Base-by-base conservation (phyloP, 2,797 vertebrate genomes). In the Pterois miles region DNA sequence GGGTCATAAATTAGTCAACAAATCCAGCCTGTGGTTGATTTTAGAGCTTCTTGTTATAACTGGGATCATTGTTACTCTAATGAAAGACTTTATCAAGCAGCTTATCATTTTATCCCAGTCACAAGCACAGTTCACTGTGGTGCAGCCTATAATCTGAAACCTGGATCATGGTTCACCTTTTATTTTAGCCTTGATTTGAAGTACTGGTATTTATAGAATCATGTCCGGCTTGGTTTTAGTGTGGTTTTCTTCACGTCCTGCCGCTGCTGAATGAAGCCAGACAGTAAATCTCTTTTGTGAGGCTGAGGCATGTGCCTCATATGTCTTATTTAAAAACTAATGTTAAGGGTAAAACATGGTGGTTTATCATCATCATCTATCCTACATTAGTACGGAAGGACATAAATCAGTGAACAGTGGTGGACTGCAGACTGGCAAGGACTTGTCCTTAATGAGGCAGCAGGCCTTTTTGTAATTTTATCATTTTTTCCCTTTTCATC, bases 31-130 rank as follows among this genome's bases (percentile, higher is more conserved):
- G n/a, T 63, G 36, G 25, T 74, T 75, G 3, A 79, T 54, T 75
- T 60, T 73, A 62, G 40, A 65, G 56, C 60, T 38, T 18, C 33
- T 31, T 83, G 71, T 63, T 56, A 54, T 63, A 74, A 40, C 33
- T 34, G 14, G 16, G 38, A 9, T 71, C 65, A 71, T 64, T 75
- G 65, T 80, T 74, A 36, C 58, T 67, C 40, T 69, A 63, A 70
- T 70, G 34, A 70, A 65, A 77, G 16, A 60, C n/a, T 72, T 77
- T 31, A 64, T 77, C 46, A 74, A 74, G 22, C 29, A 46, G 64
- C 56, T 69, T 29, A 70, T 71, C 6, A 40, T 59, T 64, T 71
- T 69, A 76, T 70, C 33, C 74, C 64, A 67, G 67, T 79, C 36
- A 78, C 63, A 71, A 40, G 50, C 48, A 56, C 20, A 66, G 16